phyloP scores from a whole-genome alignment of 2,113 vertebrate genomes.

The Dromas ardeola region DNA sequence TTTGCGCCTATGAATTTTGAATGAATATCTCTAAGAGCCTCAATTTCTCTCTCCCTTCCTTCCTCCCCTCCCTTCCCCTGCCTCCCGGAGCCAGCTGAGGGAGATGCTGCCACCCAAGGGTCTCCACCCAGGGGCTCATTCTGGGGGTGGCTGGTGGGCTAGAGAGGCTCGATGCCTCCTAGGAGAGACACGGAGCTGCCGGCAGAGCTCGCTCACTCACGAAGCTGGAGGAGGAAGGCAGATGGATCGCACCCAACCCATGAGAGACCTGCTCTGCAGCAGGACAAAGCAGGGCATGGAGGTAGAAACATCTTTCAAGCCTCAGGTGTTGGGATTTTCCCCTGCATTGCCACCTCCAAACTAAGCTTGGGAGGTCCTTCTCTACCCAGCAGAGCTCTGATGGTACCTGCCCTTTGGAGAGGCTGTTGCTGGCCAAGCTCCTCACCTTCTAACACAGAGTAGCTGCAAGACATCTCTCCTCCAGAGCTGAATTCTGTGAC shows the following conservation, averaged over 20 bases:
- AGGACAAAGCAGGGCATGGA: background rate
- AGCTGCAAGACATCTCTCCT: background rate
- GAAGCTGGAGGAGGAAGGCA: background rate
- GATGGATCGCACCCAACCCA: background rate
- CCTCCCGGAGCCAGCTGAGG: background rate
- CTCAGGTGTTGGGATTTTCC: background rate
- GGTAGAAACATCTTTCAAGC: background rate
- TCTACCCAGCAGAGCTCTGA: background rate
- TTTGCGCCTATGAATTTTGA: slow-evolving; percentile 70
- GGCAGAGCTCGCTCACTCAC: background rate
- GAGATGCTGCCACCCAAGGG: background rate
- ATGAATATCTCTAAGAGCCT: slow-evolving; percentile 53
- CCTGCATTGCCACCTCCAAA: background rate
- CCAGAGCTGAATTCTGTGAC: background rate
- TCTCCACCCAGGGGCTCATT: rapidly evolving
- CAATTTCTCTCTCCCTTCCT: slow-evolving; percentile 5
- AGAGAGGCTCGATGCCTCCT: background rate
- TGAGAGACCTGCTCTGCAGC: background rate
- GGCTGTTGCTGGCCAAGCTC: background rate
- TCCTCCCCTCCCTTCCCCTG: background rate
- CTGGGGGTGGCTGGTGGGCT: background rate
- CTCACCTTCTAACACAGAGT: background rate
- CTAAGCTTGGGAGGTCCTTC: background rate
- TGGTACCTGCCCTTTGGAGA: background rate
- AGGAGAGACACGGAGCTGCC: rapidly evolving